These are phyloP conservation scores for Drosophila emarginata DNA, from an alignment of 2,888 invertebrate genomes.

Conservation along the genomic window DNA sequence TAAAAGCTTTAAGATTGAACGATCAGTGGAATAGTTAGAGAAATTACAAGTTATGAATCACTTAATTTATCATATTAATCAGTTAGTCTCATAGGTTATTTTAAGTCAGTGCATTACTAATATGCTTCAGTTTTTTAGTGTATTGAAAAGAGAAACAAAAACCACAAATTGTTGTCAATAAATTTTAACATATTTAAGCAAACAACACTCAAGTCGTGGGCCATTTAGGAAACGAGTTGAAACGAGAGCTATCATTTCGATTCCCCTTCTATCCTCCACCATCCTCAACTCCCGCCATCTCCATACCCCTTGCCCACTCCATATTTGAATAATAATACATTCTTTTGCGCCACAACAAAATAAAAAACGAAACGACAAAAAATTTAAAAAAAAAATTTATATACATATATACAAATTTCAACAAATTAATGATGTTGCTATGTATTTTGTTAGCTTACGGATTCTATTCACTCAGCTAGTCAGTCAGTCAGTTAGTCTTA, in stretches of 20 bases:
- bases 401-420: constrained; percentile 1
- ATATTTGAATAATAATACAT: constrained; percentile 36
- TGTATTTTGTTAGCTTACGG: constrained; percentile 42
- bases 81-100: neutral
- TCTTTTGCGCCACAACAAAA: constrained; percentile 25
- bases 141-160: constrained; percentile 33
- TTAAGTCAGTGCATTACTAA: neutral
- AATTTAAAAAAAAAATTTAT: neutral
- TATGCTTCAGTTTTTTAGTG: neutral
- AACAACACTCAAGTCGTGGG: constrained; percentile 47
- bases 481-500: constrained; percentile 37
- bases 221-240: constrained; percentile 33
- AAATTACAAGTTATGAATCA: too few relatives aligned
- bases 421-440: constrained; percentile 46
- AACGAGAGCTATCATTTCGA: constrained; percentile 47
- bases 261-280: neutral
- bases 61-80: too few relatives aligned
- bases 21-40: too few relatives aligned
- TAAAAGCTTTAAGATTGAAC: too few relatives aligned
- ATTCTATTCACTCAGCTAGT: constrained; percentile 24
- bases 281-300: too few relatives aligned
- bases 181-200: constrained; percentile 71
- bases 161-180: constrained; percentile 63
- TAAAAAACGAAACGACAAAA: constrained; percentile 14
- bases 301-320: constrained; percentile 25